Evolutionary conservation across 2,113 vertebrate genomes (phyloP), one percentile per base, ranked within the genome.

Genomic region (Oreotrochilus melanogaster): DNA sequence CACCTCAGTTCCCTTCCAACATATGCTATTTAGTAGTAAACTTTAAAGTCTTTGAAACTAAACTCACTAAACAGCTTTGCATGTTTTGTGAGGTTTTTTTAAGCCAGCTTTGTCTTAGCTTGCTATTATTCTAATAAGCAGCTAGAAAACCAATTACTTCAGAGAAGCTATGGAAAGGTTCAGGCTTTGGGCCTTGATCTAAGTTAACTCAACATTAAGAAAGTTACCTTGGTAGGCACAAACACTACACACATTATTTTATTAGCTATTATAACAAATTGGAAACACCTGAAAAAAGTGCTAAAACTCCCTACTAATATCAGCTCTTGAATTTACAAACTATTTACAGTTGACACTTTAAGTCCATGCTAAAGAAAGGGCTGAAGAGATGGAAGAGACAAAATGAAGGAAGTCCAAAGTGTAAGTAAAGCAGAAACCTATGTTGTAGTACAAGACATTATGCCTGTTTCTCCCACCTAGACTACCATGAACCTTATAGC

Each of bases 21-120:
- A 69, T 4, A 56, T 24, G 10, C 12, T 61, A 21, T 23, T 48
- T 72, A 48, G 17, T 8, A 47, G 28, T 4, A 87, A 81, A 43
- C 9, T n/a, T 28, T 11, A 60, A 85, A 72, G 7, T 21, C 16
- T 43, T 14, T 43, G 62, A 73, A 89, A 48, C 7, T 3, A 81
- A 39, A 22, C 43, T n/a, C 45, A 81, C 15, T 43, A 17, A 33
- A 11, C 18, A 31, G 12, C 22, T 47, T 18, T 67, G 18, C 23
- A 6, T 6, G 2, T 28, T n/a, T 54, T n/a, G 18, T 39, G 23
- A 9, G 15, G 27, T 30, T 30, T 31, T 23, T 57, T 6, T 0
- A 10, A 37, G 14, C 22, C 43, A 82, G 15, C 18, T 79, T 33
- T 76, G 23, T 30, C 37, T 67, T 60, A 47, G 30, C 8, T 69